Evolutionary conservation across 2,888 invertebrate species (phyloP).

Genomic region (Isotomurus palustris): DNA sequence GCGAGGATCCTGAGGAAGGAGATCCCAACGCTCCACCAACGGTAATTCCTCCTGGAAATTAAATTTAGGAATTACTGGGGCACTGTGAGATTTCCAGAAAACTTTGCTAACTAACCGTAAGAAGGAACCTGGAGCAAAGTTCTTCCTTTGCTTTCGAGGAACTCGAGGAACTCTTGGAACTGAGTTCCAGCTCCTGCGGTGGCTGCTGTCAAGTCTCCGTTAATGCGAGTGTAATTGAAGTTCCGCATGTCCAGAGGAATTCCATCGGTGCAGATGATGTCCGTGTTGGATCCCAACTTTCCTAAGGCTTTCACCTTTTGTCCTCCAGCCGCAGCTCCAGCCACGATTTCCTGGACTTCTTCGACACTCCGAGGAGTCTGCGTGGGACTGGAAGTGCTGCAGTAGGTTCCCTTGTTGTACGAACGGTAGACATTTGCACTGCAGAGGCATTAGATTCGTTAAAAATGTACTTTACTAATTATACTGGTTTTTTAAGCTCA

Average conservation of each 20-base stretch:
- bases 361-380: not conserved
- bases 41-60: slow-evolving; percentile 11
- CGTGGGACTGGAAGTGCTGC: not conserved
- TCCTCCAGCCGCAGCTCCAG: not conserved
- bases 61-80: not conserved
- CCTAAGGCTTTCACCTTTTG: slow-evolving; percentile 6
- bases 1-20: slow-evolving; percentile 14
- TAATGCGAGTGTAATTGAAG: not conserved
- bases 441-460: too few species aligned
- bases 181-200: slow-evolving; percentile 8
- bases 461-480: too few species aligned
- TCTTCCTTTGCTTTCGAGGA: slow-evolving; percentile 1
- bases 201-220: slow-evolving; percentile 1
- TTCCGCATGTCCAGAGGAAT: not conserved
- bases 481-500: too few species aligned
- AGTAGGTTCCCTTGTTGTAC: not conserved
- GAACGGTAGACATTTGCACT: not conserved
- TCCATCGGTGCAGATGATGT: slow-evolving; percentile 14
- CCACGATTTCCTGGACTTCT: not conserved
- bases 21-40: slow-evolving; percentile 22
- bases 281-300: not conserved
- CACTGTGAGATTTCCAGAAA: not conserved
- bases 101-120: slow-evolving; percentile 2
- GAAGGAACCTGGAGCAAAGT: slow-evolving; percentile 11
- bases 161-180: not conserved